phyloP scores from a whole-genome alignment of 2,888 invertebrate genomes.

The Pristionchus mayeri region DNA sequence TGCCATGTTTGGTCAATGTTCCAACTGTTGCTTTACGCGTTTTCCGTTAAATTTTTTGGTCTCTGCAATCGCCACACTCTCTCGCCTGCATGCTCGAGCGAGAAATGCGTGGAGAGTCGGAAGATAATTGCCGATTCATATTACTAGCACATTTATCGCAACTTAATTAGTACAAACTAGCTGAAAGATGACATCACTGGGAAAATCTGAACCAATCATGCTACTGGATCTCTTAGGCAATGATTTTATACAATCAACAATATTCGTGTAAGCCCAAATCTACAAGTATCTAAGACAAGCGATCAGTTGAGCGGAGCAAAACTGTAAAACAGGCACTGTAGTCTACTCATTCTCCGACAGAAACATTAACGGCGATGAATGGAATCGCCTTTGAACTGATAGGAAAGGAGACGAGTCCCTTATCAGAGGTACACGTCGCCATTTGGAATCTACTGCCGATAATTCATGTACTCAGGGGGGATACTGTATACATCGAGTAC shows the following conservation, averaged over 20 bases:
- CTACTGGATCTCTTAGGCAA: neutral
- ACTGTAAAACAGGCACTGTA: neutral
- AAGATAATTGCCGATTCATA: neutral
- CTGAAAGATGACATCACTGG: slow-evolving; percentile 37
- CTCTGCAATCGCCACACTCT: too few species aligned
- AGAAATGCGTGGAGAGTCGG: too few species aligned
- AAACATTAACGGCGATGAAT: neutral
- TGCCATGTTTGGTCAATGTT: too few species aligned
- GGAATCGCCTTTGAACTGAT: slow-evolving; percentile 14
- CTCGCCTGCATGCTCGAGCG: too few species aligned
- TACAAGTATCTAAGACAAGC: neutral
- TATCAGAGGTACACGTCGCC: slow-evolving; percentile 25
- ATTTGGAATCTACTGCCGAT: neutral
- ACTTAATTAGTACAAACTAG: slow-evolving; percentile 5
- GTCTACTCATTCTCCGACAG: neutral
- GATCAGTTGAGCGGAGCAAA: neutral
- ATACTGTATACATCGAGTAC: neutral
- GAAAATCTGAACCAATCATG: slow-evolving; percentile 25
- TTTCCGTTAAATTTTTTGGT: too few species aligned
- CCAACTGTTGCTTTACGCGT: too few species aligned
- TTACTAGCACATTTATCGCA: neutral
- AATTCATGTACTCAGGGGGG: neutral
- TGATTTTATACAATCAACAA: neutral
- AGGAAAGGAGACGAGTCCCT: neutral
- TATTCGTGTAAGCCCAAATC: neutral